Conservation (phyloP, 2,113 vertebrate genomes). For the Microcebus ravelobensis region DNA sequence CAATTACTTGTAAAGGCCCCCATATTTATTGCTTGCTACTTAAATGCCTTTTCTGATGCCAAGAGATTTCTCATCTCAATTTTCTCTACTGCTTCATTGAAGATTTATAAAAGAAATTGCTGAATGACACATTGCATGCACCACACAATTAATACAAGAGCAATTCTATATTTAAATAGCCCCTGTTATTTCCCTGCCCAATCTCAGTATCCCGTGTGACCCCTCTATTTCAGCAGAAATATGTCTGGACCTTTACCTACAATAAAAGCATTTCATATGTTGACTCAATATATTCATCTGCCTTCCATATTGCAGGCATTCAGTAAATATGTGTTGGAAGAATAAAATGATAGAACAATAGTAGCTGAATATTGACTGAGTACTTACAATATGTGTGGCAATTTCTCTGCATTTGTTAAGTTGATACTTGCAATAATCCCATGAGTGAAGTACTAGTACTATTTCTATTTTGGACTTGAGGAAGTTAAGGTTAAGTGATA, state of each 20-base stretch:
- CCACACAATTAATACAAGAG: background rate
- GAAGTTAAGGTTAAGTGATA: background rate
- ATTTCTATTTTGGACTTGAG: background rate
- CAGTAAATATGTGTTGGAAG: background rate
- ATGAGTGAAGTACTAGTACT: background rate
- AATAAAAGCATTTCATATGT: background rate
- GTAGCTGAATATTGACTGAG: background rate
- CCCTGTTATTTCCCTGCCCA: background rate
- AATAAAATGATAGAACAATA: background rate
- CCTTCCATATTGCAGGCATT: background rate
- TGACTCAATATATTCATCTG: background rate
- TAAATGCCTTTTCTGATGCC: background rate
- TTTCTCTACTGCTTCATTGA: constrained; percentile 3
- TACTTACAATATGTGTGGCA: background rate
- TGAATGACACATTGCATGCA: background rate
- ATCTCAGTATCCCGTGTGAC: background rate
- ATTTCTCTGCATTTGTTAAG: background rate
- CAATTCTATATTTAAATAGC: background rate
- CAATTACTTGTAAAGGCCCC: background rate
- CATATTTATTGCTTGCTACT: background rate
- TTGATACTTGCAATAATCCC: background rate
- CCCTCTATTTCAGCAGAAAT: background rate
- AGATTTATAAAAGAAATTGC: background rate
- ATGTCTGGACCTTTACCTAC: background rate
- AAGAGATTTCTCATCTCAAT: background rate